Evolutionary conservation across 2,113 vertebrate species (phyloP).

Genomic region (Tenebrosternarchus preto): DNA sequence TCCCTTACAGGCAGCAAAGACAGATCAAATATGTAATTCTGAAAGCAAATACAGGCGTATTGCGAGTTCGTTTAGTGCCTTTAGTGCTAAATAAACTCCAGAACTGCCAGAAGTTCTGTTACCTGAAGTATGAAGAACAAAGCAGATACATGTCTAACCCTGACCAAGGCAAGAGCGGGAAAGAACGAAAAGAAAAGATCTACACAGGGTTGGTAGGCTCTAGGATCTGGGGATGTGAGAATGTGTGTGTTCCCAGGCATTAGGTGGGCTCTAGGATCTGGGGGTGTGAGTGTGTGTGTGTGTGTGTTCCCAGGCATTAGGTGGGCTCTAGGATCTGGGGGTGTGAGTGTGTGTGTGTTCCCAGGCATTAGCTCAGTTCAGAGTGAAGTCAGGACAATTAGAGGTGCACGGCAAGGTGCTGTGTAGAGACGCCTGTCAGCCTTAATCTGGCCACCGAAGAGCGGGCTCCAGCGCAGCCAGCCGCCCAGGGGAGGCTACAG

Average conservation of each 20-base stretch:
- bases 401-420: conserved; percentile 77
- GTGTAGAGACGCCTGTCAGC: conserved; percentile 83
- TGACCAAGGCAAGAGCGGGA: conserved; percentile 33
- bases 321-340: conserved; percentile 64
- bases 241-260: conserved; percentile 66
- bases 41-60: not conserved
- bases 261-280: conserved; percentile 67
- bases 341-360: conserved; percentile 31
- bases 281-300: conserved; percentile 16
- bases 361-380: conserved; percentile 79
- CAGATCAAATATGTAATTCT: not conserved
- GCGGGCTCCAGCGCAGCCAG: conserved; percentile 76
- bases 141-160: not conserved
- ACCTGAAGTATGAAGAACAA: conserved; percentile 12
- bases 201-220: conserved; percentile 51
- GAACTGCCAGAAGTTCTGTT: conserved; percentile 7
- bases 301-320: too few relatives aligned
- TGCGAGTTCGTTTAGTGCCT: not conserved
- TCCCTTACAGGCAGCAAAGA: not conserved
- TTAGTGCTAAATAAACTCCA: conserved; percentile 14
- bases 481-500: conserved; percentile 87
- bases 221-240: conserved; percentile 57
- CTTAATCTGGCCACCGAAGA: conserved; percentile 83
- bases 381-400: conserved; percentile 85
- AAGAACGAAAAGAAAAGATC: conserved; percentile 22